Conservation (phyloP, 2,113 vertebrate species). For the Amazona guildingii region DNA sequence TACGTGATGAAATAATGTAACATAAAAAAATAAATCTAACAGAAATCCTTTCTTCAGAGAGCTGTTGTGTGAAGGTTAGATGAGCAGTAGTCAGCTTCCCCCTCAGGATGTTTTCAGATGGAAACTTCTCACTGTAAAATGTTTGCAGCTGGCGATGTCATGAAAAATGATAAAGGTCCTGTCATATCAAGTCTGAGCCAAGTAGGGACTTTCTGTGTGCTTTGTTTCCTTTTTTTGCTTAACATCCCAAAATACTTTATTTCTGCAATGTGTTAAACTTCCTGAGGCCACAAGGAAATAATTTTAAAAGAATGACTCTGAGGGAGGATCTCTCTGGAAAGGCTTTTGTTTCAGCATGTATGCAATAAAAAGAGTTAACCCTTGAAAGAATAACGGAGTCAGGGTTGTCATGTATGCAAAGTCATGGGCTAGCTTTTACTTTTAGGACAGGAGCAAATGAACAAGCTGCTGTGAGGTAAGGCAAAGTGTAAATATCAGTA, state of each 20-base stretch:
- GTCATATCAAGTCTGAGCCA: conserved; percentile 4
- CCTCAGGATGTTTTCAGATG: conserved; percentile 33
- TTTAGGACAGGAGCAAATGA: not conserved
- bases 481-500: not conserved
- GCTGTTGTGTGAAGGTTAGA: not conserved
- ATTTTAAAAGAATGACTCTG: not conserved
- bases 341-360: not conserved
- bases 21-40: not conserved
- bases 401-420: not conserved
- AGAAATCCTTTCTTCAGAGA: conserved; percentile 20
- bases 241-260: conserved; percentile 1
- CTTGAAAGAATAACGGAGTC: not conserved
- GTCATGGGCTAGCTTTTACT: not conserved
- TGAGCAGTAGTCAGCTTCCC: conserved; percentile 33
- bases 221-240: conserved; percentile 11
- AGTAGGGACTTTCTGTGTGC: not conserved
- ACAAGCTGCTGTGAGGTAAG: not conserved
- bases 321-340: not conserved
- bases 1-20: not conserved
- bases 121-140: conserved; percentile 47
- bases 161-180: conserved; percentile 42
- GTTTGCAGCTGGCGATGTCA: conserved; percentile 59
- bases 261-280: not conserved
- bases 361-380: conserved; percentile 10
- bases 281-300: not conserved